phyloP scores from a whole-genome alignment of 92 coral and sea anemone genomes.

The Scolanthus callimorphus region DNA sequence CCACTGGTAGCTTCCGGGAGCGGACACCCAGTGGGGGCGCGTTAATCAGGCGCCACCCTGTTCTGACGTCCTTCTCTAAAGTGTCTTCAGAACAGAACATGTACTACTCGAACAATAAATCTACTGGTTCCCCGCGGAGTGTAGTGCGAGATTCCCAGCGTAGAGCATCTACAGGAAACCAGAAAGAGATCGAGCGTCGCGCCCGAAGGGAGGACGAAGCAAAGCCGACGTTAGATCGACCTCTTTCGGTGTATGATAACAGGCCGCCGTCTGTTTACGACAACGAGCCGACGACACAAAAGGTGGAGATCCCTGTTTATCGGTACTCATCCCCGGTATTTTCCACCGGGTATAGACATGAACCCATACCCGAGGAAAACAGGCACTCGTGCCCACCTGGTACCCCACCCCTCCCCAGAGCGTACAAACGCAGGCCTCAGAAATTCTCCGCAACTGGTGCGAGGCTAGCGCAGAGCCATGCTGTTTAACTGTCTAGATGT shows the following conservation, averaged over 20 bases:
- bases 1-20: slow-evolving; percentile 9
- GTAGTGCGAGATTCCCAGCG: slow-evolving; percentile 21
- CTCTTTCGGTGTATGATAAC: slow-evolving; percentile 81
- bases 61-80: slow-evolving; percentile 67
- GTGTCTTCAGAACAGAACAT: slow-evolving; percentile 66
- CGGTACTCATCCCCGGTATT: slow-evolving; percentile 83
- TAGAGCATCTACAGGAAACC: slow-evolving; percentile 79
- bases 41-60: slow-evolving; percentile 61
- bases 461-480: slow-evolving; percentile 47
- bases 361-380: slow-evolving; percentile 30
- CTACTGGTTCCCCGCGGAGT: background rate
- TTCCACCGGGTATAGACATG: slow-evolving; percentile 14
- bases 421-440: slow-evolving; percentile 34
- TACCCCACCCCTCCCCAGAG: slow-evolving; percentile 56
- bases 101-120: slow-evolving; percentile 13
- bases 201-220: slow-evolving; percentile 12
- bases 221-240: slow-evolving; percentile 46
- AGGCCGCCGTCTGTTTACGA: slow-evolving; percentile 77
- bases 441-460: slow-evolving; percentile 61
- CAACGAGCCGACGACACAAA: slow-evolving; percentile 49
- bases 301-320: slow-evolving; percentile 14
- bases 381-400: slow-evolving; percentile 32
- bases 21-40: slow-evolving; percentile 31
- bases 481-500: too few species aligned
- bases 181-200: slow-evolving; percentile 16